Conservation (phyloP, 2,113 vertebrate species). For the Xenopus tropicalis region UCB_Xtro_10.0 CM004450.2:57125001-57125500, state of each 20-base stretch:
- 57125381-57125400: slow-evolving; percentile 36
- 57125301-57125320: slow-evolving; percentile 37
- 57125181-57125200: slow-evolving; percentile 35
- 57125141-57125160: slow-evolving; percentile 26
- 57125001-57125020: too few relatives aligned
- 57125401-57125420: slow-evolving; percentile 20
- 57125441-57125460: slow-evolving; percentile 15
- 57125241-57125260: slow-evolving; percentile 26
- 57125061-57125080: slow-evolving; percentile 10
- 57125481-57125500: too few relatives aligned
- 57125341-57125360: slow-evolving; percentile 33
- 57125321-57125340: slow-evolving; percentile 25
- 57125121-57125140: slow-evolving; percentile 39
- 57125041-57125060: background rate
- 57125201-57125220: slow-evolving; percentile 41
- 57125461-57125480: too few relatives aligned
- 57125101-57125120: slow-evolving; percentile 35
- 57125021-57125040: too few relatives aligned
- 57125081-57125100: slow-evolving; percentile 30
- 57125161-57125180: slow-evolving; percentile 18
- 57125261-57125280: slow-evolving; percentile 41
- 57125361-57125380: slow-evolving; percentile 19
- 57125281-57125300: slow-evolving; percentile 24
- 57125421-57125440: slow-evolving; percentile 18
- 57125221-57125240: slow-evolving; percentile 25